Base-by-base conservation (phyloP, 2,888 invertebrate genomes). In the Osedax fenrisi region DNA sequence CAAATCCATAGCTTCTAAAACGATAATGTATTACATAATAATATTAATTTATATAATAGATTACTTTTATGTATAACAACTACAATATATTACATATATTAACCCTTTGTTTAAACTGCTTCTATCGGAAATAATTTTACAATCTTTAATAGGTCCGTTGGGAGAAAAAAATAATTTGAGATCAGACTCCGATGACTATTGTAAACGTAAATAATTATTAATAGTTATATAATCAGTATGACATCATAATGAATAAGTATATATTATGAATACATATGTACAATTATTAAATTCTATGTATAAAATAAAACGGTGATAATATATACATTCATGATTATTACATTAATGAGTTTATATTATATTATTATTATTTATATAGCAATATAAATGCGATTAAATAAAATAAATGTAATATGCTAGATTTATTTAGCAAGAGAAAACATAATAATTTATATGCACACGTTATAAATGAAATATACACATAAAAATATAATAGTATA, bases 1-100 rank as follows among this genome's bases (percentile, higher is more conserved):
- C 89, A 84, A 90, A 90, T 69, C 90, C 90, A 83, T 93, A 92
- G 78, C 86, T 86, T 77, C 56, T 79, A 78, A 75, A 73, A 3
- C 26, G 23, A 24, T 59, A 41, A 17, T 41, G 17, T 41, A 41
- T n/a, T n/a, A n/a, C n/a, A n/a, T n/a, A n/a, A n/a, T n/a, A n/a
- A n/a, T n/a, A n/a, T n/a, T n/a, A n/a, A n/a, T n/a, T n/a, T n/a
- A n/a, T n/a, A n/a, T n/a, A n/a, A n/a, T n/a, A n/a, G n/a, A n/a
- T n/a, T n/a, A n/a, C n/a, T n/a, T n/a, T n/a, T n/a, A n/a, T n/a
- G n/a, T n/a, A n/a, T n/a, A n/a, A n/a, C n/a, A n/a, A n/a, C n/a
- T n/a, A n/a, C n/a, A n/a, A n/a, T n/a, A n/a, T n/a, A n/a, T n/a
- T n/a, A n/a, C n/a, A n/a, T n/a, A n/a, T n/a, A n/a, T n/a, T n/a